Base-by-base conservation (phyloP, 2,113 vertebrate species). In the Siniperca knerii region DNA sequence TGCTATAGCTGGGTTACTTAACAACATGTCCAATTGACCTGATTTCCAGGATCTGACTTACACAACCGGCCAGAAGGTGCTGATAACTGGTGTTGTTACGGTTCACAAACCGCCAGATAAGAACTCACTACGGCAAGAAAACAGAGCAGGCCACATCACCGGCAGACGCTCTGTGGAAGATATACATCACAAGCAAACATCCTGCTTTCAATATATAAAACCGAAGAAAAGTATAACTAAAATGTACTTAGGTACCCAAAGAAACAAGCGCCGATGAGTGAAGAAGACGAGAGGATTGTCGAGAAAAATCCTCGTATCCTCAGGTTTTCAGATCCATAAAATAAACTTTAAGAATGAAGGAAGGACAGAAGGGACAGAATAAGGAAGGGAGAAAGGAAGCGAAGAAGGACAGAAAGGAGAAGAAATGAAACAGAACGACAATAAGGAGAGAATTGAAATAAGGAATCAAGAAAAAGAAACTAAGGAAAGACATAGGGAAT, bases 1-100 rank as follows among this genome's bases (percentile, higher is more conserved):
- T 20, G 52, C 77, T 46, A 58, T 1, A 18, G 58, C 70, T 6
- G 33, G 64, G 50, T 55, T 68, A 85, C 77, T 81, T 70, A 37
- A 87, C 21, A 77, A 44, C 72, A 75, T 10, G 58, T 61, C 54
- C 62, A 0, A 61, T 3, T 77, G 78, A 88, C 87, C 83, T 1
- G 25, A 67, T 83, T 86, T 50, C 70, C 42, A 57, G 48, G 64
- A 9, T 18, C 68, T 4, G 13, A 52, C 67, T 88, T 90, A 79
- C 79, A 85, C 79, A 90, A 92, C 58, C 0, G 6, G 33, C 16
- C 54, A 40, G 62, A 50, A 42, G 68, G 58, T 18, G 44, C 18
- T 0, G 54, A 68, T 40, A 29, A 37, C 20, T 21, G 18, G 5
- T 6, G 48, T 50, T 16, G 29, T 69, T 62, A 42, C 58, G 9